Percentiles rank a stretch among this genome's conserved stretches.
Conservation (phyloP, 2,797 vertebrate species). For the Myiotriccus ornatus region DNA sequence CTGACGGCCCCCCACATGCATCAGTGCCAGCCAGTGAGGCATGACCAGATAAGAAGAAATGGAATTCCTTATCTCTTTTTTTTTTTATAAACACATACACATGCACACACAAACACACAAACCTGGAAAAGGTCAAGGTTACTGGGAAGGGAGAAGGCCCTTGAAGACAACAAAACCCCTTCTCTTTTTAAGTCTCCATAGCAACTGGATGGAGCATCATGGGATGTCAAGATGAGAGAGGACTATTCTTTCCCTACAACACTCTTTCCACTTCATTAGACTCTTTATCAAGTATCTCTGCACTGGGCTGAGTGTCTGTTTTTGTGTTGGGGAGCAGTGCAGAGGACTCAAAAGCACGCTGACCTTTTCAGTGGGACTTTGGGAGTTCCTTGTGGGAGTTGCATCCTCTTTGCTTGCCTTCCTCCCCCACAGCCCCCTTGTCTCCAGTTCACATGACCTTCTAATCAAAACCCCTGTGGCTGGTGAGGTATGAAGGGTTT, state of each 20-base stretch:
- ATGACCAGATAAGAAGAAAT: conserved; percentile 80
- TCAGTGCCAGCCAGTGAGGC: conserved; percentile 66
- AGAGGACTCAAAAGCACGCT: conserved; percentile 68
- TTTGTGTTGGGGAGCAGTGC: conserved; percentile 55
- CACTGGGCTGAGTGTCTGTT: conserved; percentile 63
- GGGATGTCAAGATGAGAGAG: conserved; percentile 69
- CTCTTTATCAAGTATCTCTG: conserved; percentile 80
- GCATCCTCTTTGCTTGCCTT: conserved; percentile 33
- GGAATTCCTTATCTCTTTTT: conserved; percentile 77
- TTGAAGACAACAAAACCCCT: conserved; percentile 72
- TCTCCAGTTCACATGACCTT: conserved; percentile 53
- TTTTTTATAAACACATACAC: not conserved
- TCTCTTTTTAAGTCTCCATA: conserved; percentile 74
- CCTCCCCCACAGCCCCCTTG: conserved; percentile 30
- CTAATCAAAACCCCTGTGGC: conserved; percentile 59
- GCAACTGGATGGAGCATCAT: conserved; percentile 76
- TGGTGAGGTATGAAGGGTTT: conserved; percentile 36
- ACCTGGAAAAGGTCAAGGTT: conserved; percentile 81
- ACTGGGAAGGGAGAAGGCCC: conserved; percentile 71
- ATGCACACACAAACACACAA: not conserved
- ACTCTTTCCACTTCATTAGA: conserved; percentile 80
- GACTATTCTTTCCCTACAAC: conserved; percentile 70
- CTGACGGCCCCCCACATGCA: conserved; percentile 55
- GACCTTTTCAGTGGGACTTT: conserved; percentile 71
- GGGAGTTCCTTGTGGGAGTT: conserved; percentile 56